Evolutionary conservation across 1,140 invertebrate genomes (phyloP).

Genomic region (Mylabris phalerata): DNA sequence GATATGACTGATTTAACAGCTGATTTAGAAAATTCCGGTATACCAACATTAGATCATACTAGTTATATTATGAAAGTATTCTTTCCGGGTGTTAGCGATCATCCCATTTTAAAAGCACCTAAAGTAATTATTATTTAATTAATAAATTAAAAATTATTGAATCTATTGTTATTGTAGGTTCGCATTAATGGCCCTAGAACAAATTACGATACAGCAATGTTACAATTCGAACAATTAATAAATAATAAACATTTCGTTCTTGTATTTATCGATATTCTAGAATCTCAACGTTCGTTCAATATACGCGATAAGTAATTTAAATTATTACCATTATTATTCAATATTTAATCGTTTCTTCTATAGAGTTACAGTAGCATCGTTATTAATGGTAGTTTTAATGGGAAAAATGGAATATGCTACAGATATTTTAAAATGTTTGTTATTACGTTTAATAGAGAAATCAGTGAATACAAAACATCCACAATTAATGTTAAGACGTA

Average conservation of each 20-base stretch:
- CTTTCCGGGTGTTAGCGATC: conserved; percentile 89
- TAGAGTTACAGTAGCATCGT: conserved; percentile 85
- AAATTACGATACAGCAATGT: conserved; percentile 88
- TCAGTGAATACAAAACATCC: conserved; percentile 85
- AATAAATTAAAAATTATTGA: conserved; percentile 7
- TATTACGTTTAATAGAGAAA: conserved; percentile 84
- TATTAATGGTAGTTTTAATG: conserved; percentile 89
- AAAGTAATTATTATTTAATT: conserved; percentile 47
- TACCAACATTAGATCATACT: conserved; percentile 91
- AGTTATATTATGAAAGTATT: conserved; percentile 99
- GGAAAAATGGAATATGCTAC: conserved; percentile 96
- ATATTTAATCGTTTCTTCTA: conserved; percentile 17
- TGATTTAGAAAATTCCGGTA: conserved; percentile 90
- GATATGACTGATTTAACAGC: conserved; percentile 98
- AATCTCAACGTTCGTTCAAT: conserved; percentile 84
- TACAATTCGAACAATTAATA: conserved; percentile 89
- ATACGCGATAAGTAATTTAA: conserved; percentile 74
- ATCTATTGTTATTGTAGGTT: conserved; percentile 41
- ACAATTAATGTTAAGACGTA: conserved; percentile 85
- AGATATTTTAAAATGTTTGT: conserved; percentile 79
- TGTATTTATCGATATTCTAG: conserved; percentile 88
- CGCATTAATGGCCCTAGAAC: conserved; percentile 70
- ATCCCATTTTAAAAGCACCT: conserved; percentile 82
- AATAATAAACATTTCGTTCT: conserved; percentile 91
- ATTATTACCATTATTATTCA: background rate